phyloP scores from a whole-genome alignment of 2,888 invertebrate genomes.

The Tachina fera region DNA sequence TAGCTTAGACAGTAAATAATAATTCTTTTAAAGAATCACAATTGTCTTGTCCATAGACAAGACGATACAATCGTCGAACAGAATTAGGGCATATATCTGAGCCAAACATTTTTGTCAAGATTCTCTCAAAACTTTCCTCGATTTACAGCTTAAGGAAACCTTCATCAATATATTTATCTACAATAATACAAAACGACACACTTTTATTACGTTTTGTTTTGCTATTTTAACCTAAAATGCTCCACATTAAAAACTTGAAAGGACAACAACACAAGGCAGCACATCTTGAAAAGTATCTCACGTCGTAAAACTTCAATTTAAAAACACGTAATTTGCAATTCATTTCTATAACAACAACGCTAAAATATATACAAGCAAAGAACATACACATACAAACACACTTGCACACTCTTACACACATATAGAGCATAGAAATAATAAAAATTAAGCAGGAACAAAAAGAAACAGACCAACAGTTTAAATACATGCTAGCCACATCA shows the following conservation, averaged over 20 bases:
- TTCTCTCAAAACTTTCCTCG: neutral
- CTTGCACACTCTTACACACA: neutral
- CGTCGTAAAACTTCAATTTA: constrained; percentile 82
- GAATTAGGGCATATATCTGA: too few relatives aligned
- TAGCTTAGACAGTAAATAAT: too few relatives aligned
- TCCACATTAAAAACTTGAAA: constrained; percentile 65
- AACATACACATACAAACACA: neutral
- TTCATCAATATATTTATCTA: constrained; percentile 26
- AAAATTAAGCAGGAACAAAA: constrained; percentile 1
- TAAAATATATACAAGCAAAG: neutral
- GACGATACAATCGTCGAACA: too few relatives aligned
- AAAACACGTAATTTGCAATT: constrained; percentile 82
- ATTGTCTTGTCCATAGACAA: too few relatives aligned
- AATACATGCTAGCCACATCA: constrained; percentile 54
- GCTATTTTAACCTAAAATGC: constrained; percentile 57
- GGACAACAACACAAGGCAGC: constrained; percentile 49
- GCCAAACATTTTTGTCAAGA: too few relatives aligned
- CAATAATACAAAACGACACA: constrained; percentile 40
- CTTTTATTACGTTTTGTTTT: constrained; percentile 50
- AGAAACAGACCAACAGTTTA: constrained; percentile 32
- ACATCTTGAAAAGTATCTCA: constrained; percentile 77
- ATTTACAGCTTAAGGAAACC: neutral
- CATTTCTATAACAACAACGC: constrained; percentile 65
- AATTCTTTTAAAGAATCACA: too few relatives aligned
- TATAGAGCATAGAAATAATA: neutral